Evolutionary conservation across 1,140 invertebrate species (phyloP).

Genomic region (Ladona fulva): DNA sequence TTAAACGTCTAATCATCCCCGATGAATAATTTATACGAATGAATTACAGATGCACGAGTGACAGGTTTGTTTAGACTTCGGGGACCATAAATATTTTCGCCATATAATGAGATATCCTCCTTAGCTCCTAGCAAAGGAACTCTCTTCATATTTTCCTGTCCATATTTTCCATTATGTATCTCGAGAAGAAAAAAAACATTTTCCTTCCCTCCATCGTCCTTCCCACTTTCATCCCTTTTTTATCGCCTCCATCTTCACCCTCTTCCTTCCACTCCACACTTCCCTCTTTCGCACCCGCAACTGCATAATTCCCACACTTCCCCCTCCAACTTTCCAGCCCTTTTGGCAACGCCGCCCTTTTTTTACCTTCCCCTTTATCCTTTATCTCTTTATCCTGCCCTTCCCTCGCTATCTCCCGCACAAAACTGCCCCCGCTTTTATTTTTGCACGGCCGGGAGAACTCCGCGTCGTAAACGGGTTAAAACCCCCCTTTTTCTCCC

Average conservation of each 20-base stretch:
- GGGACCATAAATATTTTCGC: no score
- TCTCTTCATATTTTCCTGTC: no score
- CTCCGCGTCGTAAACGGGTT: constrained; percentile 6
- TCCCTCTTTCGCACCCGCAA: not conserved
- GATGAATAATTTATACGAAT: no score
- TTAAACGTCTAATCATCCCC: not conserved
- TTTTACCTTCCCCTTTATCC: not conserved
- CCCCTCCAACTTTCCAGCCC: not conserved
- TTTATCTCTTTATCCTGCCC: not conserved
- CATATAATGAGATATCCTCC: no score
- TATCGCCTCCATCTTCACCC: not conserved
- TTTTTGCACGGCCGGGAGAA: not conserved
- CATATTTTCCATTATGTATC: no score
- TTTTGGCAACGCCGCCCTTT: not conserved
- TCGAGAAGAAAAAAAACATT: no score
- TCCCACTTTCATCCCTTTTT: not conserved
- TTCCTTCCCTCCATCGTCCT: not conserved
- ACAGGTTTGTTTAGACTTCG: no score
- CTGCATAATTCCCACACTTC: not conserved
- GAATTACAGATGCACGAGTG: no score
- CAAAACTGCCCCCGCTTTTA: constrained; percentile 7
- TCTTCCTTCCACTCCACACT: not conserved
- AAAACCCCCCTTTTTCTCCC: not conserved
- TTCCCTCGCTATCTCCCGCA: not conserved
- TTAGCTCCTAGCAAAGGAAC: no score